Base-by-base conservation (phyloP, 1,140 invertebrate species). In the Drosophila rufa region DNA sequence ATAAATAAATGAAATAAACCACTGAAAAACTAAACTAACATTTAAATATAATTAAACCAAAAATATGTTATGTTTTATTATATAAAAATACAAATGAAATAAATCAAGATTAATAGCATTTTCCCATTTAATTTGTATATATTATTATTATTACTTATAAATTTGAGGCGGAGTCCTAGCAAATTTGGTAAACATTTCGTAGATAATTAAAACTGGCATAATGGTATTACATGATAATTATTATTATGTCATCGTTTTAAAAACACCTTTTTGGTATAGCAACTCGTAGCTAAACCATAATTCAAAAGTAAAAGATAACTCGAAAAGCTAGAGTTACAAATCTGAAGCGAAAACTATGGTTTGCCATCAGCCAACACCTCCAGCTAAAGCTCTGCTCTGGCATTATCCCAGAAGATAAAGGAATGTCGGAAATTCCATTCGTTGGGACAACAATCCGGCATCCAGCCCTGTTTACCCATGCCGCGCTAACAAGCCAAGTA, bases 401-500 rank as follows among this genome's bases (percentile, higher is more conserved):
- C 19, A 15, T 51, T 67, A 53, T 8, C n/a, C 27, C 4, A 14
- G 17, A 27, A 55, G 19, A 68, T 51, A 42, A 68, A 19, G 30
- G 40, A 47, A 45, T 60, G 38, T 40, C 53, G 27, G 55, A 73
- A 73, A 60, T 73, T 60, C 55, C 46, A 51, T 51, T 36, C 46
- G 27, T 43, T 59, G 36, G 17, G 38, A 71, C 46, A 73, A 70
- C 66, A 43, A 70, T 19, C 43, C 40, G 53, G 53, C 30, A 40
- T 71, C 56, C 27, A 17, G 30, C 19, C 38, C 53, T 73, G 71
- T 69, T 74, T 77, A 53, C 53, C 27, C 57, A 33, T 42, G 38
- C 40, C 45, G 47, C 60, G 80, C 68, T 80, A 83, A 89, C 77
- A 87, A 89, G 84, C 65, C 65, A 73, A 55, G 84, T 75, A 82